Percentiles rank a stretch among this genome's conserved stretches.
Evolutionary conservation across 2,113 vertebrate species (phyloP).

Genomic region (Xiphorhynchus elegans): DNA sequence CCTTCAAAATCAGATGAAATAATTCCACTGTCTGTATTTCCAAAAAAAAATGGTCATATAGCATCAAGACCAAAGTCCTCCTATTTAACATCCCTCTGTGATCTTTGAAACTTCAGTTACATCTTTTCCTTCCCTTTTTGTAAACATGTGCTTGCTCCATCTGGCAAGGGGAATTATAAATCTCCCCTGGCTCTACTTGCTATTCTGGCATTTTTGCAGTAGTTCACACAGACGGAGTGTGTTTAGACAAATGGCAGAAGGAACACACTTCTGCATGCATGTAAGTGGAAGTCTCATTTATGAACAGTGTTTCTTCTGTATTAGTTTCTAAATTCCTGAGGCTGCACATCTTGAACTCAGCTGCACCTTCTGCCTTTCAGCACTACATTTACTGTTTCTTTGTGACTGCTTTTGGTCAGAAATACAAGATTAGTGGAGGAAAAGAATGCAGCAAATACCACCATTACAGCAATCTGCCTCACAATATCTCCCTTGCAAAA

Average conservation of each 20-base stretch:
- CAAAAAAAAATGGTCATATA: background rate
- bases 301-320: background rate
- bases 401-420: background rate
- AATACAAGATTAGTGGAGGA: background rate
- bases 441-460: background rate
- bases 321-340: background rate
- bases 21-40: background rate
- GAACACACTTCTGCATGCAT: background rate
- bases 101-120: background rate
- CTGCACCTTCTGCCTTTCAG: conserved; percentile 9
- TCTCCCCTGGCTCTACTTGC: background rate
- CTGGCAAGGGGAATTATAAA: background rate
- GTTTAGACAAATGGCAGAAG: background rate
- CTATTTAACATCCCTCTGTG: background rate
- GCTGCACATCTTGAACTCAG: background rate
- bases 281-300: background rate
- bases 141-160: conserved; percentile 10
- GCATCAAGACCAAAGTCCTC: background rate
- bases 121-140: background rate
- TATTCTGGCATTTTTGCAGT: background rate
- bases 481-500: conserved; percentile 9
- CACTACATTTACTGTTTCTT: background rate
- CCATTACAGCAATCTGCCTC: background rate
- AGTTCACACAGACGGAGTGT: background rate
- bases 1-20: background rate